Conservation (phyloP, 2,888 invertebrate species). For the Trachelus tabidus region DNA sequence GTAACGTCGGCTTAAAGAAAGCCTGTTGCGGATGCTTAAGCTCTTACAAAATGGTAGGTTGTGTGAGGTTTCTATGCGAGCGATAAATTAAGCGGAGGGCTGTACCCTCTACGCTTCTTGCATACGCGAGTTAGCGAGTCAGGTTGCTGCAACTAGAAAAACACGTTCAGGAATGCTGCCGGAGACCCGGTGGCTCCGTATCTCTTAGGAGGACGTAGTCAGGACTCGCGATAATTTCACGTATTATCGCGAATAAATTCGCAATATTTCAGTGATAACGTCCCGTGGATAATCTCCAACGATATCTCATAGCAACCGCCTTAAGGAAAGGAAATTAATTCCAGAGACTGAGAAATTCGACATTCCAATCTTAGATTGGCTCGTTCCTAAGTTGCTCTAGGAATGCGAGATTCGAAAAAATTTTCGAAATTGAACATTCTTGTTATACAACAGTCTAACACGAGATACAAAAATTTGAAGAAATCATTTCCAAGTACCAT, state of each 20-base stretch:
- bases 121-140: conserved; percentile 35
- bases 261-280: conserved; percentile 32
- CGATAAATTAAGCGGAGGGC: conserved; percentile 40
- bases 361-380: background rate
- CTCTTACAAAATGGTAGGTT: conserved; percentile 45
- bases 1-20: background rate
- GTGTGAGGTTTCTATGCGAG: conserved; percentile 37
- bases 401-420: background rate
- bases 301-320: background rate
- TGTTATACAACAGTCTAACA: background rate
- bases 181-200: conserved; percentile 15
- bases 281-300: conserved; percentile 14
- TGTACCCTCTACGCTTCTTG: conserved; percentile 36
- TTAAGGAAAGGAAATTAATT: background rate
- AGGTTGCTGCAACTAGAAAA: conserved; percentile 32
- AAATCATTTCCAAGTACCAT: background rate
- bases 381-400: background rate
- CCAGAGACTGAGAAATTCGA: background rate
- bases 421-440: background rate
- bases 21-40: conserved; percentile 10
- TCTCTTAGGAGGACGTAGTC: background rate
- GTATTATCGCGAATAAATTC: conserved; percentile 31
- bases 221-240: conserved; percentile 20
- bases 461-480: background rate
- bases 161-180: conserved; percentile 33